Evolutionary conservation across 2,113 vertebrate genomes (phyloP).

Genomic region (Lophotis ruficrista): DNA sequence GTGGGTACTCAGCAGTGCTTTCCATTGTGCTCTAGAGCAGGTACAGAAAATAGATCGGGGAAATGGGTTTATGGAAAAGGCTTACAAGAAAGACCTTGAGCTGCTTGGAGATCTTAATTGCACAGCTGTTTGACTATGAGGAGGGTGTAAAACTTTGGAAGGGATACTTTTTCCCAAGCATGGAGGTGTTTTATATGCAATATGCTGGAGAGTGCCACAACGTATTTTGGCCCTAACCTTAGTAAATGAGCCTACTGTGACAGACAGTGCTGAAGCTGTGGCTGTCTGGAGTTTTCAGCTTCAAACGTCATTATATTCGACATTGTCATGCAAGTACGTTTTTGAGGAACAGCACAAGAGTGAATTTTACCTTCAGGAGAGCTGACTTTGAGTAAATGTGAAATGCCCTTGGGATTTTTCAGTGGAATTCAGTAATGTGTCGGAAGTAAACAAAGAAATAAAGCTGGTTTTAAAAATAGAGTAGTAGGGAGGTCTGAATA

Average conservation of each 20-base stretch:
- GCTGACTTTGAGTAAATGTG: background rate
- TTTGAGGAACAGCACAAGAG: background rate
- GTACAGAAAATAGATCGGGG: background rate
- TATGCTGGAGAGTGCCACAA: background rate
- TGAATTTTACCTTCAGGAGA: conserved; percentile 14
- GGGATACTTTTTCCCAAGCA: background rate
- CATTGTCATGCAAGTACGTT: background rate
- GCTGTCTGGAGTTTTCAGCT: conserved; percentile 3
- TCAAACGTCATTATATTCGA: background rate
- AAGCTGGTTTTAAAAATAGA: background rate
- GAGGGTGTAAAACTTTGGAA: background rate
- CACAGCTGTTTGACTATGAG: background rate
- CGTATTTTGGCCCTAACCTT: background rate
- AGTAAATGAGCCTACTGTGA: background rate
- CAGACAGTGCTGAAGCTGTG: background rate
- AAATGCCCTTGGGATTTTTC: conserved; percentile 17
- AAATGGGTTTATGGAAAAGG: background rate
- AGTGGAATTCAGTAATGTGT: background rate
- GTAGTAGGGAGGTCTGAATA: background rate
- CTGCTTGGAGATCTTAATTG: background rate
- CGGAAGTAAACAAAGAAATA: conserved; percentile 6
- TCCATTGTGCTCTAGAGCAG: background rate
- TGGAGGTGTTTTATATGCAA: background rate
- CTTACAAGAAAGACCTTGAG: background rate
- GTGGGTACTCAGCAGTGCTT: background rate